Conservation (phyloP, 2,113 vertebrate species). For the Acrocephalus kingi region DNA sequence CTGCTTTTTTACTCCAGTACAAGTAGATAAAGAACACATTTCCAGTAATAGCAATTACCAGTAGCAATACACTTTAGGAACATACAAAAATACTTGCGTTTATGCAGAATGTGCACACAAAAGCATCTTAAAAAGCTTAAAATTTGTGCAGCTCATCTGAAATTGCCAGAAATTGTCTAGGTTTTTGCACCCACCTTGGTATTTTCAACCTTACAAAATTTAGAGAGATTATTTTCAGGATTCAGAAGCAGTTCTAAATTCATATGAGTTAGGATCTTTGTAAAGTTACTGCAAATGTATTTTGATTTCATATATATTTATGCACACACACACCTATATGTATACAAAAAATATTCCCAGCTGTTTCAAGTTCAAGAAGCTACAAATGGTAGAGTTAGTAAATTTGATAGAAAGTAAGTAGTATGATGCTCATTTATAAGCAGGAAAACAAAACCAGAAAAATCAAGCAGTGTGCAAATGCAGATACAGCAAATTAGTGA, state of each 20-base stretch:
- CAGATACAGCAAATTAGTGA: conserved; percentile 12
- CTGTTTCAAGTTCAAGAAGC: background rate
- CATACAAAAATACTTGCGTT: background rate
- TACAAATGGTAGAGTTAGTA: background rate
- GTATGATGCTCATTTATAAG: background rate
- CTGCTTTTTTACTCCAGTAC: background rate
- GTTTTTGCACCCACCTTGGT: background rate
- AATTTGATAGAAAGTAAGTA: background rate
- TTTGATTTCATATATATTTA: background rate
- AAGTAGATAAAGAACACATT: background rate
- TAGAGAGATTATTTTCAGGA: background rate
- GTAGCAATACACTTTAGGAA: background rate
- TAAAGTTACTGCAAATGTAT: background rate
- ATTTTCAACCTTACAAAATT: background rate
- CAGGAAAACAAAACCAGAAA: background rate
- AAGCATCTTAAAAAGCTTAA: background rate
- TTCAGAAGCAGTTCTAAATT: background rate
- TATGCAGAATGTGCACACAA: background rate
- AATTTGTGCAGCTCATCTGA: background rate
- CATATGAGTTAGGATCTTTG: background rate
- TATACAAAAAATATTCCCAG: background rate
- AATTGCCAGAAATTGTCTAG: background rate
- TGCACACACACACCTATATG: accelerated
- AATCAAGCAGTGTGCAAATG: background rate
- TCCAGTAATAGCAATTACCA: background rate